Percentiles rank a stretch among this genome's conserved stretches.
These are phyloP conservation scores for Coptotermes formosanus DNA, from an alignment of 1,140 invertebrate genomes.

Conservation along the genomic window DNA sequence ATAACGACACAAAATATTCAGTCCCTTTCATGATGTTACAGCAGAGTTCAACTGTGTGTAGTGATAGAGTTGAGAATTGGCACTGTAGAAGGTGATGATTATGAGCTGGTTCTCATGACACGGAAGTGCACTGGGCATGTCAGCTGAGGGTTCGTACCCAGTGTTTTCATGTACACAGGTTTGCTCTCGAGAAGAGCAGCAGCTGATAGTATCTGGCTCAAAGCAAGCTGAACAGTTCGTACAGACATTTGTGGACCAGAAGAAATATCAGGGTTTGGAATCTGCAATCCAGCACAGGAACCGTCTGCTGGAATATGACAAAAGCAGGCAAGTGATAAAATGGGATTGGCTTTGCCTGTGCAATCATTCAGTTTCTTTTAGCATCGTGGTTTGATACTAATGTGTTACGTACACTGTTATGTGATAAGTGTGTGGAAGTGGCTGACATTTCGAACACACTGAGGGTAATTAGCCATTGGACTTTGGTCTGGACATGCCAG, in stretches of 20 bases:
- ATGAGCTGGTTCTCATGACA: too few species aligned
- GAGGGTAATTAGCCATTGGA: too few species aligned
- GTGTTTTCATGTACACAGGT: constrained; percentile 51
- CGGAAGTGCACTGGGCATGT: too few species aligned
- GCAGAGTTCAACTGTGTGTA: too few species aligned
- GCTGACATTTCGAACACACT: too few species aligned
- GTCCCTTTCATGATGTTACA: too few species aligned
- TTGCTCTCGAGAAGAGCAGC: constrained; percentile 71
- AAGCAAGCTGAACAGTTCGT: constrained; percentile 68
- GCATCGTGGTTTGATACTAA: not conserved
- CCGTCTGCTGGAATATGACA: constrained; percentile 82
- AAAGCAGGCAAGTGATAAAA: constrained; percentile 60
- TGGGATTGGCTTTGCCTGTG: not conserved
- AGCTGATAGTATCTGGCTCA: constrained; percentile 62
- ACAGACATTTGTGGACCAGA: constrained; percentile 65
- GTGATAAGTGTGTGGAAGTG: too few species aligned
- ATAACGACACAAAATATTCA: too few species aligned
- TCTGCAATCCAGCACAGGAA: constrained; percentile 79
- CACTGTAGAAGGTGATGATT: too few species aligned
- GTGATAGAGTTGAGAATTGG: too few species aligned
- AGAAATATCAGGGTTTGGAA: constrained; percentile 56
- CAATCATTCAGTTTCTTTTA: not conserved
- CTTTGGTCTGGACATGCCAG: too few species aligned
- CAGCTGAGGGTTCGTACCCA: not conserved
- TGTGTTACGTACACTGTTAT: too few species aligned